Evolutionary conservation across 1,140 invertebrate genomes (phyloP).

Genomic region (Drosophila simulans): DNA sequence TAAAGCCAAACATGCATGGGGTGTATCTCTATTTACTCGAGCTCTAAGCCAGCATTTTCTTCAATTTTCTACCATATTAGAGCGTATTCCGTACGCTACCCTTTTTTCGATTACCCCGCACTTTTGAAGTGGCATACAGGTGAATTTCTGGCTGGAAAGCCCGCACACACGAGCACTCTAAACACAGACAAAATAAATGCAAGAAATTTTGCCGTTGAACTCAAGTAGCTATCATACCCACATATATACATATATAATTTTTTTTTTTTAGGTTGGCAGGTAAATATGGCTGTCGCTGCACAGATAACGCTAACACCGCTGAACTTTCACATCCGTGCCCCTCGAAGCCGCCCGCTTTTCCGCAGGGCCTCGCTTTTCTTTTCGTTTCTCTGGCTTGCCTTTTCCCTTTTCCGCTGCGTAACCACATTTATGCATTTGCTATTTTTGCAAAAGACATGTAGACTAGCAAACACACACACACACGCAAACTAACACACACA

Average conservation of each 20-base stretch:
- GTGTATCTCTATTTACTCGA: background rate
- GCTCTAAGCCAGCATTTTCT: background rate
- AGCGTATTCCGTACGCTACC: conserved; percentile 19
- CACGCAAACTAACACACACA: conserved; percentile 10
- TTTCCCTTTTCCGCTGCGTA: conserved; percentile 45
- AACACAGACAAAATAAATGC: conserved; percentile 33
- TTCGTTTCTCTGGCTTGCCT: conserved; percentile 20
- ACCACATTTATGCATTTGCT: conserved; percentile 75
- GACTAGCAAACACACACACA: conserved; percentile 52
- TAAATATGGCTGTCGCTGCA: conserved; percentile 79
- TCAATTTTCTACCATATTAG: conserved; percentile 4
- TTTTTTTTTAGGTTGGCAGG: conserved; percentile 59
- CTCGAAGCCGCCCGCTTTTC: background rate
- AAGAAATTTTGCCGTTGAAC: conserved; percentile 51
- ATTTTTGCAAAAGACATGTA: conserved; percentile 76
- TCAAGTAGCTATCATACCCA: conserved; percentile 72
- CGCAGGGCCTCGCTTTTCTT: conserved; percentile 7
- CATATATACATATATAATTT: conserved; percentile 3
- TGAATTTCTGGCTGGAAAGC: conserved; percentile 8
- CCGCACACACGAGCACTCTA: conserved; percentile 13
- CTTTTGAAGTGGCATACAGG: conserved; percentile 25
- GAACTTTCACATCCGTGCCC: conserved; percentile 46
- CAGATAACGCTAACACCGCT: conserved; percentile 70
- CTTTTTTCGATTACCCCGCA: conserved; percentile 1
- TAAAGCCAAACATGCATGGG: background rate